Evolutionary conservation across 2,888 invertebrate genomes (phyloP).

Genomic region (Trichopoda pennipes): DNA sequence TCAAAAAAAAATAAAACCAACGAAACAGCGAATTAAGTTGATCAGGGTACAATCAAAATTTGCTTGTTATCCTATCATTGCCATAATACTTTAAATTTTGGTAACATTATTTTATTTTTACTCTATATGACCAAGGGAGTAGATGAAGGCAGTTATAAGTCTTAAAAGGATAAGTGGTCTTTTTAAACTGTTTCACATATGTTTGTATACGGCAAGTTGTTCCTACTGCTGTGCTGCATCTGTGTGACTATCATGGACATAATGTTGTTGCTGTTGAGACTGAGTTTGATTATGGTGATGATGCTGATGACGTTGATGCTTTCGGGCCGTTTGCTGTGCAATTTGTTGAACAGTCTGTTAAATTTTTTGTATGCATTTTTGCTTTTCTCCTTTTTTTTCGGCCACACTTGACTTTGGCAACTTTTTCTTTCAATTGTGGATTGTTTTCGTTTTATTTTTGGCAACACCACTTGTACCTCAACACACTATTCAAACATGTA

Average conservation of each 20-base stretch:
- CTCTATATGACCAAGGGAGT: slow-evolving; percentile 10
- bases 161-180: slow-evolving; percentile 34
- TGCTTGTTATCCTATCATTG: slow-evolving; percentile 65
- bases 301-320: slow-evolving; percentile 36
- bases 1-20: not conserved
- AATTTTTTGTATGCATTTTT: slow-evolving; percentile 19
- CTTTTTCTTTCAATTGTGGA: slow-evolving; percentile 54
- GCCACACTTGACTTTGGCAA: slow-evolving; percentile 67
- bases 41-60: slow-evolving; percentile 62
- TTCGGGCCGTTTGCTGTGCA: slow-evolving; percentile 59
- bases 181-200: slow-evolving; percentile 45
- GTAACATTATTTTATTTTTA: slow-evolving; percentile 35
- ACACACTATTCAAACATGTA: slow-evolving; percentile 3
- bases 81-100: slow-evolving; percentile 49
- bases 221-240: slow-evolving; percentile 33
- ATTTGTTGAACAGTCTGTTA: slow-evolving; percentile 57
- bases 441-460: slow-evolving; percentile 64
- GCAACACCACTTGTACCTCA: slow-evolving; percentile 44
- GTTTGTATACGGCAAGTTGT: not conserved
- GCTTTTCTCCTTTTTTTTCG: slow-evolving; percentile 41
- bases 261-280: not conserved
- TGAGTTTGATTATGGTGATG: slow-evolving; percentile 15
- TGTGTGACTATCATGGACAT: slow-evolving; percentile 41
- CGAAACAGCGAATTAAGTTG: slow-evolving; percentile 52
- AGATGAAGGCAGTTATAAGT: slow-evolving; percentile 38